phyloP scores from a whole-genome alignment of 2,888 invertebrate genomes.

The Nebria salina region DNA sequence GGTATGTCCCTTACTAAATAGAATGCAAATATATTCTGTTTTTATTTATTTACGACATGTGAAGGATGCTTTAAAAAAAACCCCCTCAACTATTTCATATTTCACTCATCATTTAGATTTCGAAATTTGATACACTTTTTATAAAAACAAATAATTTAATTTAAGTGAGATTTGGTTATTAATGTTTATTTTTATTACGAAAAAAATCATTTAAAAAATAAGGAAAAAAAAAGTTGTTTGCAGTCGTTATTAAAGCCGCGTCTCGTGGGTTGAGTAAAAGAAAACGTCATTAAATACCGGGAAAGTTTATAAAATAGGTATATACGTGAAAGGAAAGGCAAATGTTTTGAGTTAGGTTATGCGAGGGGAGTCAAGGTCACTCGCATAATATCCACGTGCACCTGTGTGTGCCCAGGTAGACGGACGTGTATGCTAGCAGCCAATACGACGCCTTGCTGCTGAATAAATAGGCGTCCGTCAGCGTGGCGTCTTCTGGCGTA shows the following conservation, averaged over 20 bases:
- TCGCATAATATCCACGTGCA: background rate
- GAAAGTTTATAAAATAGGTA: background rate
- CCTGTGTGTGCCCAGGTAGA: background rate
- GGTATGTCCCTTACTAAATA: constrained; percentile 5
- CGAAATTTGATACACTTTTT: no score
- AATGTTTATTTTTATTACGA: no score
- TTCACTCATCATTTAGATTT: no score
- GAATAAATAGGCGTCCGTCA: background rate
- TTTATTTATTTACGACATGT: background rate
- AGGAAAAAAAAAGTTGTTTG: background rate
- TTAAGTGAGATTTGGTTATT: no score
- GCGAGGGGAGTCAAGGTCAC: background rate
- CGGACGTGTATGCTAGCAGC: background rate
- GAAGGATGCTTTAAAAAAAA: no score
- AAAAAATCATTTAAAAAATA: no score
- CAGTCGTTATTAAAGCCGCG: background rate
- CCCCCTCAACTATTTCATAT: no score
- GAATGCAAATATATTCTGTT: background rate
- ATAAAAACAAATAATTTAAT: no score
- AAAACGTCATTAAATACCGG: background rate
- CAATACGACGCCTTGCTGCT: background rate
- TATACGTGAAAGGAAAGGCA: background rate
- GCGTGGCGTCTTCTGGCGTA: background rate
- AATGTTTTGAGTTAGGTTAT: background rate
- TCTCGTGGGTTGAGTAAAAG: background rate